Conservation (phyloP, 2,797 vertebrate genomes). For the Hapalemur alaotrensis region DNA sequence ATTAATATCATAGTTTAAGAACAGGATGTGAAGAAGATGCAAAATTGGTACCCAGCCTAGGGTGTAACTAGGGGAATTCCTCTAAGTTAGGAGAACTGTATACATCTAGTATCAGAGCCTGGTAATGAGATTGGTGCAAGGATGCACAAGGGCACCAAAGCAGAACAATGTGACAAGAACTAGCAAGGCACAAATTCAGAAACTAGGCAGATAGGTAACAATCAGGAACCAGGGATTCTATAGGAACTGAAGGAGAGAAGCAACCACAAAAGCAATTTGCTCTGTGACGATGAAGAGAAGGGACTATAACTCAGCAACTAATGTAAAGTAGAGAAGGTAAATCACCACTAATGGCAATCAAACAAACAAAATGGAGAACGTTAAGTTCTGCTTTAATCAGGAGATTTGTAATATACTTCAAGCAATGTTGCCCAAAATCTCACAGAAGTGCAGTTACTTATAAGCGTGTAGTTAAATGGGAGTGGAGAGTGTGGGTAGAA, state of each 20-base stretch:
- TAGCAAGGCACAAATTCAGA: neutral
- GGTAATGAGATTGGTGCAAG: neutral
- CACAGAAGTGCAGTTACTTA: neutral
- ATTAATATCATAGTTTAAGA: neutral
- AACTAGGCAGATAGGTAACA: neutral
- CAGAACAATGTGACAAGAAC: neutral
- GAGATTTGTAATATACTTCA: neutral
- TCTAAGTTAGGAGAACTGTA: neutral
- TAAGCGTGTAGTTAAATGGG: neutral
- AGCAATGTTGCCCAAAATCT: neutral
- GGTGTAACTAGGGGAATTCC: rapidly evolving
- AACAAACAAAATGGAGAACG: neutral
- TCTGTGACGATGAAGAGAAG: neutral
- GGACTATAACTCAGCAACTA: neutral
- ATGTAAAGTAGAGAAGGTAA: neutral
- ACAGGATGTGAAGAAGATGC: neutral
- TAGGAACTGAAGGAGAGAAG: neutral
- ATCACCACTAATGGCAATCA: neutral
- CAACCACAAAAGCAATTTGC: neutral
- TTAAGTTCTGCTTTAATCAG: neutral
- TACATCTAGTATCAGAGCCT: neutral
- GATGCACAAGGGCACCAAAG: neutral
- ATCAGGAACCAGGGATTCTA: neutral
- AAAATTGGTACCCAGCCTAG: neutral
- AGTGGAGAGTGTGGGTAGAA: neutral